phyloP scores from a whole-genome alignment of 64 coral and sea anemone genomes.

The Actinia equina region DNA sequence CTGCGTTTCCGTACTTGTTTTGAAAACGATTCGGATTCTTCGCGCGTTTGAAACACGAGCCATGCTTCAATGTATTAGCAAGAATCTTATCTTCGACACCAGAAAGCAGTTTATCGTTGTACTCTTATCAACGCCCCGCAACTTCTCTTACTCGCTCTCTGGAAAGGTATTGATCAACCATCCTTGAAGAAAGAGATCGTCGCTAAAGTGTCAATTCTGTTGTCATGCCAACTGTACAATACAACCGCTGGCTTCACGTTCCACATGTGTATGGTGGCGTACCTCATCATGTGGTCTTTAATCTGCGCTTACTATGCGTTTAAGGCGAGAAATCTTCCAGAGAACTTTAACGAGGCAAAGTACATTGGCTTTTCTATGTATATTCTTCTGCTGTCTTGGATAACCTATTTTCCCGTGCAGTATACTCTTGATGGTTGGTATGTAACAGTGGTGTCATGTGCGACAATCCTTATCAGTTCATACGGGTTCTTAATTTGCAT shows the following conservation, averaged over 20 bases:
- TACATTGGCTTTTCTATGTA: constrained; percentile 73
- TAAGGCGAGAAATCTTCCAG: constrained; percentile 60
- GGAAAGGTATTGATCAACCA: constrained; percentile 39
- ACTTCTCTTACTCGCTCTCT: constrained; percentile 33
- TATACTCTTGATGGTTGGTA: constrained; percentile 58
- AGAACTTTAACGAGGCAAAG: constrained; percentile 70
- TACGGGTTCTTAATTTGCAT: constrained; percentile 61
- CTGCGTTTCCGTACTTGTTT: constrained; percentile 39
- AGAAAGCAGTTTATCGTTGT: constrained; percentile 33
- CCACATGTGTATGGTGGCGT: constrained; percentile 42
- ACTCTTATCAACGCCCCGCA: constrained; percentile 30
- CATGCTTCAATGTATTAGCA: constrained; percentile 39
- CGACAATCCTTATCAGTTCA: constrained; percentile 54
- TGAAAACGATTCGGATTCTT: constrained; percentile 48
- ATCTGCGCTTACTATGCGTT: constrained; percentile 67
- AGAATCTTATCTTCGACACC: constrained; percentile 9
- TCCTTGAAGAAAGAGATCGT: constrained; percentile 29
- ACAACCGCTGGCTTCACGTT: constrained; percentile 23
- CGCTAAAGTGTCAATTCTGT: constrained; percentile 25
- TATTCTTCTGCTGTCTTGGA: constrained; percentile 57
- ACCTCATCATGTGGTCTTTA: constrained; percentile 39
- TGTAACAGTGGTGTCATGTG: constrained; percentile 57
- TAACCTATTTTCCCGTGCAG: constrained; percentile 55
- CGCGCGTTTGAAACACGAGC: constrained; percentile 41
- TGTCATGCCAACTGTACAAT: constrained; percentile 37